These are phyloP conservation scores for Cantharis rustica DNA, from an alignment of 2,888 invertebrate species.

Conservation along the genomic window DNA sequence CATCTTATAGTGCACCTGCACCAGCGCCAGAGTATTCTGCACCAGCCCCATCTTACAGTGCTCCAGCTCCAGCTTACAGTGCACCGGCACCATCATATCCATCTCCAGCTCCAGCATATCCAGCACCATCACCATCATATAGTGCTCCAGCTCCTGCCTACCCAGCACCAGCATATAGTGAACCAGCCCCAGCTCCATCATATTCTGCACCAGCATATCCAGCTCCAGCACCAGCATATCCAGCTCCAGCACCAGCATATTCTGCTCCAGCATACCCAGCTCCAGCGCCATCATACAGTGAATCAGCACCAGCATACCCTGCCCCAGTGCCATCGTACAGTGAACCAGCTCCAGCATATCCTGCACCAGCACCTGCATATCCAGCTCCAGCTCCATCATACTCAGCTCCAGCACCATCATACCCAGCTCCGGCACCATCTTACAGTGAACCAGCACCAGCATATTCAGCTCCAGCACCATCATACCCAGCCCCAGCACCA, in stretches of 20 bases:
- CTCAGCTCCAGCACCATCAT: constrained; percentile 9
- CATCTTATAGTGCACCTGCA: constrained; percentile 1
- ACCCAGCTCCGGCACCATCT: neutral
- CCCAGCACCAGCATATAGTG: constrained; percentile 22
- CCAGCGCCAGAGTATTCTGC: neutral
- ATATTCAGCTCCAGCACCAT: constrained; percentile 12
- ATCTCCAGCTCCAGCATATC: constrained; percentile 5
- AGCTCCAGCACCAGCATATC: constrained; percentile 9
- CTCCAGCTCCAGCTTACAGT: constrained; percentile 30
- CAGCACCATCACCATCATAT: neutral
- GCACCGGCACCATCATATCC: constrained; percentile 32
- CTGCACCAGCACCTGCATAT: constrained; percentile 23
- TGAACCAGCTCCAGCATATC: constrained; percentile 27
- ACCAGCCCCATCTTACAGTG: constrained; percentile 12
- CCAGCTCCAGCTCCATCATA: constrained; percentile 32
- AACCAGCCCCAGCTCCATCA: constrained; percentile 15
- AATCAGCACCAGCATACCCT: constrained; percentile 6
- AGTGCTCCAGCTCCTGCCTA: constrained; percentile 7
- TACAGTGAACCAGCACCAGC: constrained; percentile 7
- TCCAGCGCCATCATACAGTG: constrained; percentile 21
- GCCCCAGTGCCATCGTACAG: constrained; percentile 6
- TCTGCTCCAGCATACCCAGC: constrained; percentile 25
- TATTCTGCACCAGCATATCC: constrained; percentile 17
- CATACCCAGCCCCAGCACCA: constrained; percentile 21
- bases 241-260: constrained; percentile 28